phyloP scores from a whole-genome alignment of 1,140 invertebrate genomes.

The Drosophila cardini region DNA sequence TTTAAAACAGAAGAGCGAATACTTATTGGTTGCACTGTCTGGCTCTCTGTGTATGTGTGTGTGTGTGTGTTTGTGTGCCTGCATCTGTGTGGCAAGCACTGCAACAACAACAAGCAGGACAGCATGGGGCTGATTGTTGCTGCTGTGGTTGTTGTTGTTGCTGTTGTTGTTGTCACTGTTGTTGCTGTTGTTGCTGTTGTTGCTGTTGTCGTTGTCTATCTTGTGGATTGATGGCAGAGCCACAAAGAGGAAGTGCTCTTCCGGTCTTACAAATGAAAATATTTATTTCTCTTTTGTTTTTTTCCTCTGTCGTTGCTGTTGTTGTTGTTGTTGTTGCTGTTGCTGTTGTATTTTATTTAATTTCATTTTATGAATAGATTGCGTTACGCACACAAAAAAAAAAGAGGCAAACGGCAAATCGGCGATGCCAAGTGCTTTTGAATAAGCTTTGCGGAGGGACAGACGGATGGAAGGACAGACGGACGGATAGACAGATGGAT shows the following conservation, averaged over 20 bases:
- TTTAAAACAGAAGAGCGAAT: not conserved
- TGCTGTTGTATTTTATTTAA: conserved; percentile 69
- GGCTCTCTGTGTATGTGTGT: not conserved
- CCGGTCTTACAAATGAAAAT: conserved; percentile 83
- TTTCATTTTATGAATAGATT: conserved; percentile 83
- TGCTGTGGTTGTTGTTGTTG: not conserved
- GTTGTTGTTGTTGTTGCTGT: conserved; percentile 22
- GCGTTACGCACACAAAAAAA: conserved; percentile 80
- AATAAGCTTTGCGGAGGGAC: conserved; percentile 60
- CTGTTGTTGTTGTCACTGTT: conserved; percentile 8
- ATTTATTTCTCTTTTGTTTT: conserved; percentile 70
- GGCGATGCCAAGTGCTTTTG: conserved; percentile 50
- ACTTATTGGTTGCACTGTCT: not conserved
- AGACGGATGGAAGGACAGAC: not conserved
- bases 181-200: not conserved
- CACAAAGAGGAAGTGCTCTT: conserved; percentile 77
- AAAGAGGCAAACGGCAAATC: conserved; percentile 44
- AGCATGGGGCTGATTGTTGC: conserved; percentile 25
- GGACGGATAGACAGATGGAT: not conserved
- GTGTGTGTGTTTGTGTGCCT: not conserved
- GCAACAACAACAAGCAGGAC: conserved; percentile 26
- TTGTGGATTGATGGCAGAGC: conserved; percentile 45
- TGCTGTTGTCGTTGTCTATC: conserved; percentile 32
- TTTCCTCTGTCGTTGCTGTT: conserved; percentile 23
- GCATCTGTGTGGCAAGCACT: conserved; percentile 1